Conservation (phyloP, 2,797 vertebrate species). For the Acanthopagrus latus region DNA sequence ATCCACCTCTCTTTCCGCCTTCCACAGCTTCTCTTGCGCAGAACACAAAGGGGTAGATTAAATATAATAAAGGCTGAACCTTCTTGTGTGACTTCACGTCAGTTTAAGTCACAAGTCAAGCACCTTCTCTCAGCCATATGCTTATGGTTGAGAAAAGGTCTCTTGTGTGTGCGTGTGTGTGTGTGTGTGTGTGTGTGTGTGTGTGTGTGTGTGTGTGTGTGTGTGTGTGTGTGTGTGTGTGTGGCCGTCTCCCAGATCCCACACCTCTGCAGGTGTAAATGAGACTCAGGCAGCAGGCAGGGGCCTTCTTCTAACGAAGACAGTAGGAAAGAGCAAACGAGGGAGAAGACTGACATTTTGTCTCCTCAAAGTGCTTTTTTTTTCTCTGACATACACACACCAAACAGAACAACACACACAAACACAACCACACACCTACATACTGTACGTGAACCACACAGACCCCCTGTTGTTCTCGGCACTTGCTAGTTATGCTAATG, state of each 20-base stretch:
- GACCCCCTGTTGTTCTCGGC: constrained; percentile 69
- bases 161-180: constrained; percentile 11
- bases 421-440: constrained; percentile 48
- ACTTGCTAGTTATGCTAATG: constrained; percentile 81
- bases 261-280: constrained; percentile 76
- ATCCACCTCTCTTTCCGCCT: background rate
- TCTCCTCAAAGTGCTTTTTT: constrained; percentile 56
- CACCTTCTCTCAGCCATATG: constrained; percentile 54
- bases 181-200: constrained; percentile 10
- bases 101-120: constrained; percentile 48
- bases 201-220: constrained; percentile 4
- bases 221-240: constrained; percentile 10
- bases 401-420: constrained; percentile 27
- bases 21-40: background rate
- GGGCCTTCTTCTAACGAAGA: constrained; percentile 39
- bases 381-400: constrained; percentile 39
- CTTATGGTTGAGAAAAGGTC: constrained; percentile 30
- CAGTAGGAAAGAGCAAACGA: constrained; percentile 54
- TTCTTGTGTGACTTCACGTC: constrained; percentile 33
- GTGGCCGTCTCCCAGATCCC: constrained; percentile 34
- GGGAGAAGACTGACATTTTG: constrained; percentile 55
- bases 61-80: constrained; percentile 33
- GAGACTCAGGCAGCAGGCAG: constrained; percentile 61
- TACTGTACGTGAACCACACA: constrained; percentile 53
- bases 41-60: background rate